Evolutionary conservation across 2,888 invertebrate species (phyloP), one percentile per base, ranked within the genome.

Genomic region (Mesorhabditis sp.): DNA sequence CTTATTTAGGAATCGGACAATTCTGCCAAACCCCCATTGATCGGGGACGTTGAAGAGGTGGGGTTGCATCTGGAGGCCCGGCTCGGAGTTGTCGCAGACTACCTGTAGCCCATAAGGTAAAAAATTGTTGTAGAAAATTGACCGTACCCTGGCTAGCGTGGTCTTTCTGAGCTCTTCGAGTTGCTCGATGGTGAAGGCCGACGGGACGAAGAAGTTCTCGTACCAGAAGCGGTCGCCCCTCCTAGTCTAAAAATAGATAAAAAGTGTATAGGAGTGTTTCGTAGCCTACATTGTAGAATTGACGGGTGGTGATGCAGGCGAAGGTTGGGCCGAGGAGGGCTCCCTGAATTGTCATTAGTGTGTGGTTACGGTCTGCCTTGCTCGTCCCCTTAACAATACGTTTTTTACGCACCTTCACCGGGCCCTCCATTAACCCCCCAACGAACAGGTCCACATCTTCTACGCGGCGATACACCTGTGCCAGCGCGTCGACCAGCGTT

Each of bases 141-240:
- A 50, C 50, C 13, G 7, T 4, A 69, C 66, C 6, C 77, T 67
- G 0, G 85, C 81, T 74, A 85, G 70, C 5, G 81, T 77, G 0
- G 80, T 83, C 70, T 82, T 82, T 6, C 83, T 70, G 45, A 85
- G 79, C 69, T 85, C 83, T 43, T 73, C 73, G 62, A 85, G 69
- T 72, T 85, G 85, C 13, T 77, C 76, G n/a, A 78, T 77, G 28
- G 77, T 77, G 70, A 85, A 85, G 0, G 83, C 79, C 0, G 85
- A 84, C 5, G 84, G 84, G 62, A 75, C 74, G 45, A 85, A 78
- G 74, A 85, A 85, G 72, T 85, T 85, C 71, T 85, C 85, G 72
- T 67, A 91, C 87, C 84, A 84, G 70, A 84, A 84, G 0, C 84
- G 76, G 72, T 84, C 84, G 45, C 81, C 83, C 45, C 72, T 68